A percentile compares a stretch with the other conserved stretches of the same genome.
phyloP scores from a whole-genome alignment of 2,113 vertebrate genomes.

The Equus quagga region DNA sequence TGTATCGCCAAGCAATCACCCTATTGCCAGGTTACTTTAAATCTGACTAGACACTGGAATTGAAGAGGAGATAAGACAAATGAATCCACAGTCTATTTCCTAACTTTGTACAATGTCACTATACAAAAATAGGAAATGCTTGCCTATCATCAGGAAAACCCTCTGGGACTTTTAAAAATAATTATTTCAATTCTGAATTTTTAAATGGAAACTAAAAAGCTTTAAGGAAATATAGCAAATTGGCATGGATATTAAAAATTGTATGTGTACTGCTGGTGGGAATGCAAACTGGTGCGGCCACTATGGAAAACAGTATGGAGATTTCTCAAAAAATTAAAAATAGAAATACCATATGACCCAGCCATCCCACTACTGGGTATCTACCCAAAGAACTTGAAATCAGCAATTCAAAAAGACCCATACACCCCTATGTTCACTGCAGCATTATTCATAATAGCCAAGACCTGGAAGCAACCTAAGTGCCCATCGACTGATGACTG shows the following conservation, averaged over 20 bases:
- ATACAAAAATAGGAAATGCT: slow-evolving; percentile 43
- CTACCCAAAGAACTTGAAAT: too few relatives aligned
- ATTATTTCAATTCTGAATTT: slow-evolving; percentile 57
- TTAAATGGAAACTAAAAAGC: slow-evolving; percentile 56
- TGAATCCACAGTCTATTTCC: not conserved
- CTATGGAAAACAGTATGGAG: too few relatives aligned
- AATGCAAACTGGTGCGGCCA: too few relatives aligned
- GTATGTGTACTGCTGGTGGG: not conserved
- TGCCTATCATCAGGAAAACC: slow-evolving; percentile 20
- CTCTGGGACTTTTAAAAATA: slow-evolving; percentile 60
- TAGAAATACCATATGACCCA: too few relatives aligned
- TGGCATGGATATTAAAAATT: slow-evolving; percentile 48
- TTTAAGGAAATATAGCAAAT: slow-evolving; percentile 32
- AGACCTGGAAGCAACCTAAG: too few relatives aligned
- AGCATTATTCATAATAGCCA: too few relatives aligned
- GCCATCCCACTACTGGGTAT: too few relatives aligned
- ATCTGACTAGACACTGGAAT: not conserved
- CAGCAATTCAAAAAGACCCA: too few relatives aligned
- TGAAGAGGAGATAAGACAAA: slow-evolving; percentile 29
- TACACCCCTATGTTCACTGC: too few relatives aligned
- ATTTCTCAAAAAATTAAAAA: too few relatives aligned
- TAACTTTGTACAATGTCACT: slow-evolving; percentile 6
- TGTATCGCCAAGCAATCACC: not conserved
- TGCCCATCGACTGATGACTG: too few relatives aligned
- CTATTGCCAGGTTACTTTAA: not conserved